Evolutionary conservation across 2,113 vertebrate species (phyloP), one percentile per base, ranked within the genome.

Genomic region (Hystrix brachyura): DNA sequence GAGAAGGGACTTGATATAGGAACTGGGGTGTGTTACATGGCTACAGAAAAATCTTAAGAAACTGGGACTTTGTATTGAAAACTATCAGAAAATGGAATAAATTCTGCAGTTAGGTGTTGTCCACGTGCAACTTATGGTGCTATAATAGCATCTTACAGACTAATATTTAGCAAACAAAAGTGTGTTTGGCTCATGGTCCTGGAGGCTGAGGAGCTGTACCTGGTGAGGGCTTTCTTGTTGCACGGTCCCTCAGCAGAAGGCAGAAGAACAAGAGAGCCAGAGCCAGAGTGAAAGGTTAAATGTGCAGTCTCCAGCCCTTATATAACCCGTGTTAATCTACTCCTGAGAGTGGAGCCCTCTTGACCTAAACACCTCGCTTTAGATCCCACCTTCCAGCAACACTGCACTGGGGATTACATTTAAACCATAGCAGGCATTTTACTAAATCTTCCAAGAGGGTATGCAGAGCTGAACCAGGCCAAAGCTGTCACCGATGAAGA

Each of bases 401-500:
- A 23, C 1, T n/a, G 43, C 17, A 13, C 9, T 29, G 1, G 74
- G 19, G n/a, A 18, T 32, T 65, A 25, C 53, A n/a, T 15, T 5
- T 46, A 5, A 34, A n/a, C 38, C 23, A 12, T 53, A 78, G 53
- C 34, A 48, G 4, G 0, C 8, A 65, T 82, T 51, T 67, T 29
- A 69, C 32, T 38, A 32, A 46, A 21, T 62, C 55, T 78, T 79
- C 90, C 7, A 55, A 27, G 57, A 57, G 25, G 29, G 1, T 43
- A 4, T 1, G 5, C 7, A 32, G 38, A 27, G 3, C 2, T 43
- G 59, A 69, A 57, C 27, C 21, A 38, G 29, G 7, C 0, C 1
- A 48, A 60, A 57, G 43, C 18, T 67, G 7, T 62, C 48, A 43
- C 11, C 48, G 29, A 10, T 76, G 38, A 85, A 60, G 53, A 53